phyloP scores from a whole-genome alignment of 2,888 invertebrate genomes.

The Mimas tiliae region DNA sequence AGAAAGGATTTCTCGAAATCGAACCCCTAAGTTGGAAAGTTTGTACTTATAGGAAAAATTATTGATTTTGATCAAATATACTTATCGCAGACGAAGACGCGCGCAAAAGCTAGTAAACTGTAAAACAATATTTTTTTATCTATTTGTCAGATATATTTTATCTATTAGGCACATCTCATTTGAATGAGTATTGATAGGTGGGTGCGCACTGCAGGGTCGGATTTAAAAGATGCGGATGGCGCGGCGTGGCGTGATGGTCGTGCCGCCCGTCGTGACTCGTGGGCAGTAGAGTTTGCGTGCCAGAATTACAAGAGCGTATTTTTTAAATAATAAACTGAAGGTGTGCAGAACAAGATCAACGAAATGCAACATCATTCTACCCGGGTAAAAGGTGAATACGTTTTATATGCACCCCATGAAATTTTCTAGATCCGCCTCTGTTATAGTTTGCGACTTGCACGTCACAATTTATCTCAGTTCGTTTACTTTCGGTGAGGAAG shows the following conservation, averaged over 20 bases:
- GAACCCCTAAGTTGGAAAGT: too few species aligned
- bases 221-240: not conserved
- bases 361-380: too few species aligned
- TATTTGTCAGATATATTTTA: not conserved
- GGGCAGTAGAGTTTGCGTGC: too few species aligned
- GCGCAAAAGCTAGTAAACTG: too few species aligned
- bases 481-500: not conserved
- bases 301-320: too few species aligned
- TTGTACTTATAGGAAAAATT: too few species aligned
- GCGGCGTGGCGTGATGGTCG: not conserved
- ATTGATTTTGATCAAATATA: not conserved
- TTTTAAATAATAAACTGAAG: too few species aligned
- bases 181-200: not conserved
- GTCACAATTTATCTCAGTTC: not conserved
- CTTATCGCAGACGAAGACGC: too few species aligned
- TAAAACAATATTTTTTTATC: not conserved
- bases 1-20: too few species aligned
- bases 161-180: conserved; percentile 3
- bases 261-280: too few species aligned
- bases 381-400: not conserved
- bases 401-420: not conserved
- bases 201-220: not conserved
- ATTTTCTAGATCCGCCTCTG: not conserved
- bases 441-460: not conserved
- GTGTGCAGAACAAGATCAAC: too few species aligned